Evolutionary conservation across 1,140 invertebrate species (phyloP).

Genomic region (Archivesica marissinica): DNA sequence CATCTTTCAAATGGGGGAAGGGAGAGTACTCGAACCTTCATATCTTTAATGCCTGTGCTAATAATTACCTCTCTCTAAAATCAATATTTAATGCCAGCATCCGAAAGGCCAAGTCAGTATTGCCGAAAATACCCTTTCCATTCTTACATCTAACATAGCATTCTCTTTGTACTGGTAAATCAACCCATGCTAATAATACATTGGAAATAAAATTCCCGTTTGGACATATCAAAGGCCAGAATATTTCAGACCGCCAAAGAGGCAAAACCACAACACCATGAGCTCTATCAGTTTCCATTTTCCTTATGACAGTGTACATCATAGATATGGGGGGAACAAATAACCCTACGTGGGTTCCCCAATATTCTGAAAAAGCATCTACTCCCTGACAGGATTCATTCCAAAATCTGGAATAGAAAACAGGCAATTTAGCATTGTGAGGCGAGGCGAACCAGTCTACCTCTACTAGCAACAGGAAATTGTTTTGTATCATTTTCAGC

Average conservation of each 20-base stretch:
- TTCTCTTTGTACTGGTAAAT: slow-evolving; percentile 18
- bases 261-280: slow-evolving; percentile 12
- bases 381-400: slow-evolving; percentile 1
- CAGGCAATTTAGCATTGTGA: slow-evolving; percentile 25
- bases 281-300: slow-evolving; percentile 14
- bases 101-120: slow-evolving; percentile 28
- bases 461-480: background rate
- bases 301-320: background rate
- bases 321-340: slow-evolving; percentile 51
- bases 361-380: slow-evolving; percentile 45
- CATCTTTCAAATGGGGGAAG: too few species aligned
- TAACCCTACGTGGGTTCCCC: background rate
- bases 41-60: too few species aligned
- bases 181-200: slow-evolving; percentile 30
- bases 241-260: slow-evolving; percentile 16
- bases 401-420: slow-evolving; percentile 53
- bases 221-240: slow-evolving; percentile 40
- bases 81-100: slow-evolving; percentile 45
- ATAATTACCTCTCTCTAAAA: slow-evolving; percentile 10
- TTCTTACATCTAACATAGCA: slow-evolving; percentile 26
- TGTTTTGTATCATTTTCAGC: background rate
- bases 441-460: slow-evolving; percentile 49
- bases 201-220: slow-evolving; percentile 20
- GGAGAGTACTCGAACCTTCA: too few species aligned
- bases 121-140: slow-evolving; percentile 51